Evolutionary conservation across 2,888 invertebrate genomes (phyloP).

Genomic region (Acanthosoma haemorrhoidale): DNA sequence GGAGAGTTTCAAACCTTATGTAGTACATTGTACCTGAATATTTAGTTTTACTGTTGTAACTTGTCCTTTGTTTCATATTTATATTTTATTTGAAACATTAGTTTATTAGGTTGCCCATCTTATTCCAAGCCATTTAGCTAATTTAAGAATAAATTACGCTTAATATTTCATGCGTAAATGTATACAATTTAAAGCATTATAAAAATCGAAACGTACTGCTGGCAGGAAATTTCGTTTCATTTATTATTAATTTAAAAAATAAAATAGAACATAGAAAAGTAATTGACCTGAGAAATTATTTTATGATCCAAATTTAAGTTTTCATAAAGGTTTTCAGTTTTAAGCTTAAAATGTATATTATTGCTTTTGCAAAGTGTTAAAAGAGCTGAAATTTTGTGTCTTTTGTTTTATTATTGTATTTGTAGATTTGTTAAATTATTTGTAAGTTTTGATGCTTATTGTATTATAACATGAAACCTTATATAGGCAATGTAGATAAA

Average conservation of each 20-base stretch:
- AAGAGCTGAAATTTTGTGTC: constrained; percentile 27
- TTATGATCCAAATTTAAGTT: neutral
- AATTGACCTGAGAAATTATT: neutral
- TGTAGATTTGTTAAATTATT: constrained; percentile 13
- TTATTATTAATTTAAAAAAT: no score
- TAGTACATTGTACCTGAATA: constrained; percentile 10
- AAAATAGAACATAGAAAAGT: no score
- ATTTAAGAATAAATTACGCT: constrained; percentile 1
- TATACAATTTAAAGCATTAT: neutral
- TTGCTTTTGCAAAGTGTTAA: neutral
- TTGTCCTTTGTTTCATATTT: neutral
- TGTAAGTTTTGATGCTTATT: neutral
- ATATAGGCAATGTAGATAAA: neutral
- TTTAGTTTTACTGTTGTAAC: neutral
- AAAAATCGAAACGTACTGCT: constrained; percentile 5
- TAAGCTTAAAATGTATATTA: neutral
- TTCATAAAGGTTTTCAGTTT: neutral
- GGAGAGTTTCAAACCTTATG: no score
- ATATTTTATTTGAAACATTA: neutral
- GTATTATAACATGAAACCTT: neutral
- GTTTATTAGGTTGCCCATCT: neutral
- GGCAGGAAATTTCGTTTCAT: constrained; percentile 16
- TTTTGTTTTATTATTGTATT: constrained; percentile 2
- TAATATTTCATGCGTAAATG: neutral
- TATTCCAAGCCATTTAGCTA: neutral